Conservation (phyloP, 2,888 invertebrate genomes). For the Miltochrista miniata region DNA sequence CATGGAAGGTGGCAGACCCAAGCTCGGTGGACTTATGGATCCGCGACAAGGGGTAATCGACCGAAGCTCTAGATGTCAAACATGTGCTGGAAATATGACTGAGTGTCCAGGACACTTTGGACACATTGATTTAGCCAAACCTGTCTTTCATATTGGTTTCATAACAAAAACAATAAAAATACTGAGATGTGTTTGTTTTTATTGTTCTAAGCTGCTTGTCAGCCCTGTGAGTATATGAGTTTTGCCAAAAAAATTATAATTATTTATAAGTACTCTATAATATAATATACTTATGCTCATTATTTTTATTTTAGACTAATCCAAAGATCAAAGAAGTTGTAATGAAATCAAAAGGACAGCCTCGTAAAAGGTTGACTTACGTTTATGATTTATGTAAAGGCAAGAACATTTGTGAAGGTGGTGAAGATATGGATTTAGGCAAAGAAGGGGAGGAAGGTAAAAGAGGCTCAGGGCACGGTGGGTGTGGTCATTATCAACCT, state of each 20-base stretch:
- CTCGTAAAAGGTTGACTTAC: conserved; percentile 95
- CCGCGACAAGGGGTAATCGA: conserved; percentile 99
- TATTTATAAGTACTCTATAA: not conserved
- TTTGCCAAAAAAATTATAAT: not conserved
- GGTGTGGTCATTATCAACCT: conserved; percentile 99
- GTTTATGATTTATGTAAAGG: conserved; percentile 99
- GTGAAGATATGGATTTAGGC: conserved; percentile 97
- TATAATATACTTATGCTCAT: not conserved
- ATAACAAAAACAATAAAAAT: conserved; percentile 98
- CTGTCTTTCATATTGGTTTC: conserved; percentile 99
- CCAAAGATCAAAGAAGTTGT: conserved; percentile 97
- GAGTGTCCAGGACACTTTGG: conserved; percentile 99
- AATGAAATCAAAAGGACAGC: conserved; percentile 98
- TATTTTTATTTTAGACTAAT: conserved; percentile 85
- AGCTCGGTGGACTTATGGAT: conserved; percentile 99
- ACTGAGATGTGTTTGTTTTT: conserved; percentile 99
- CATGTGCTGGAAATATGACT: conserved; percentile 98
- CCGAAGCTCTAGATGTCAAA: conserved; percentile 95
- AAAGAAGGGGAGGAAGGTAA: conserved; percentile 88
- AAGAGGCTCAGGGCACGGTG: conserved; percentile 90
- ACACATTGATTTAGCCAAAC: conserved; percentile 98
- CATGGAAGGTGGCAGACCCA: conserved; percentile 99
- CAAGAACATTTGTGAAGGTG: conserved; percentile 99
- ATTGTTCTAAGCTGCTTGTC: conserved; percentile 98
- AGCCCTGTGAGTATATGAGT: conserved; percentile 89